These are phyloP conservation scores for Rhodeus uyekii DNA, from an alignment of 2,797 vertebrate genomes.

Conservation along the genomic window DNA sequence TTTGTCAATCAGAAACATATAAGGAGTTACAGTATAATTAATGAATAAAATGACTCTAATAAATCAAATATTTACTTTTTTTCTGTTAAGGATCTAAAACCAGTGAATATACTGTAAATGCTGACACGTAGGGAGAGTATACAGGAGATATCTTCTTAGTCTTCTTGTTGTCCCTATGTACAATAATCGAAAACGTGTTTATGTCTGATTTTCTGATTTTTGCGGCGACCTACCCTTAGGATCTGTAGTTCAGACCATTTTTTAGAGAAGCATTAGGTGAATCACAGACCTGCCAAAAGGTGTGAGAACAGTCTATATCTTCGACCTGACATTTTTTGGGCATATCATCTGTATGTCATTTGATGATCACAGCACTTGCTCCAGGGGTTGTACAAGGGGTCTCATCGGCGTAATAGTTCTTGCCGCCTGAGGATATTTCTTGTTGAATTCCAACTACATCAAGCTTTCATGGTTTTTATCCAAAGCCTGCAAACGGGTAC, in stretches of 20 bases:
- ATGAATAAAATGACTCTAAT: neutral
- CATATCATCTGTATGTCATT: conserved; percentile 15
- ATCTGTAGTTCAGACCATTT: conserved; percentile 12
- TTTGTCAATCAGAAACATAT: neutral
- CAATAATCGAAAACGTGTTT: neutral
- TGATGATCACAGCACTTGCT: neutral
- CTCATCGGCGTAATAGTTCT: neutral
- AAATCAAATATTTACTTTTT: neutral
- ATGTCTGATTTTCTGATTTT: neutral
- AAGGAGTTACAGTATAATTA: neutral
- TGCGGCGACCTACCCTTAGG: neutral
- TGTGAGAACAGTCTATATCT: conserved; percentile 6
- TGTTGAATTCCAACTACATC: conserved; percentile 8
- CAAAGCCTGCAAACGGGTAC: neutral
- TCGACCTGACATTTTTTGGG: neutral
- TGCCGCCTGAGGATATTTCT: neutral
- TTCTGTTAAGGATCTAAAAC: neutral
- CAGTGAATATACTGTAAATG: neutral
- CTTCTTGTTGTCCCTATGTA: neutral
- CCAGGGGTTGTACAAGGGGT: neutral
- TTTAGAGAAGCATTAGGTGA: neutral
- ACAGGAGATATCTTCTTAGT: neutral
- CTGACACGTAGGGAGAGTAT: neutral
- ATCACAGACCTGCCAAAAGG: neutral
- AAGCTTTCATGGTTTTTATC: neutral